phyloP scores from a whole-genome alignment of 2,888 invertebrate species.

The Acanthosoma haemorrhoidale region DNA sequence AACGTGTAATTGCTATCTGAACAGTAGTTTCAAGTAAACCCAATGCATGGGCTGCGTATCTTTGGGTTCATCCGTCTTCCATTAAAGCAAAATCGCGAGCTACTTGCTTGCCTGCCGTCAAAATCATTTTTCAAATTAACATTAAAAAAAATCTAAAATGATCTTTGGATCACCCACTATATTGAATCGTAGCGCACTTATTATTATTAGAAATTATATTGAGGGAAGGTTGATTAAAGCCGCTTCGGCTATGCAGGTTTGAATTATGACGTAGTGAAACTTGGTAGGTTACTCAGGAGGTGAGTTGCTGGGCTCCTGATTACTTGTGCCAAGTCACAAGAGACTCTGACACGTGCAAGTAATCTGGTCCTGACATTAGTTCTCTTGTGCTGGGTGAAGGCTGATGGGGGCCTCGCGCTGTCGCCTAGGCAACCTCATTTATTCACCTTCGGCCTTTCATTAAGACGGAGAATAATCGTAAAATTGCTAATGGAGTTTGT shows the following conservation, averaged over 20 bases:
- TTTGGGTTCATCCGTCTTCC: no score
- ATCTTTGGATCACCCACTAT: no score
- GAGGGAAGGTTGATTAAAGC: background rate
- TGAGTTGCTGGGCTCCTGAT: no score
- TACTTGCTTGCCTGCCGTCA: no score
- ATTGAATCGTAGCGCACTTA: no score
- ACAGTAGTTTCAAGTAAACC: no score
- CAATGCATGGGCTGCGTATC: no score
- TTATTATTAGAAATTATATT: background rate
- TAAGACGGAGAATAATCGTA: background rate
- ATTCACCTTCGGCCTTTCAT: background rate
- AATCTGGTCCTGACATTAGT: background rate
- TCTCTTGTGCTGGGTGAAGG: background rate
- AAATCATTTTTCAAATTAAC: no score
- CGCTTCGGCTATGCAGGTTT: background rate
- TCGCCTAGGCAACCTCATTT: background rate
- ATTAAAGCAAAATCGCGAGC: no score
- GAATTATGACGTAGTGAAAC: background rate
- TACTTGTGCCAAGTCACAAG: background rate
- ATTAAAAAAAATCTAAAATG: no score
- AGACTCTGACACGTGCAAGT: constrained; percentile 2
- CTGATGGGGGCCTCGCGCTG: no score
- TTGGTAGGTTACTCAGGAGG: background rate
- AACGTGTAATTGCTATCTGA: no score
- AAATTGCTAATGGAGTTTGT: background rate